Evolutionary conservation across 2,113 vertebrate species (phyloP), one percentile per base, ranked within the genome.

Genomic region (Laterallus jamaicensis): DNA sequence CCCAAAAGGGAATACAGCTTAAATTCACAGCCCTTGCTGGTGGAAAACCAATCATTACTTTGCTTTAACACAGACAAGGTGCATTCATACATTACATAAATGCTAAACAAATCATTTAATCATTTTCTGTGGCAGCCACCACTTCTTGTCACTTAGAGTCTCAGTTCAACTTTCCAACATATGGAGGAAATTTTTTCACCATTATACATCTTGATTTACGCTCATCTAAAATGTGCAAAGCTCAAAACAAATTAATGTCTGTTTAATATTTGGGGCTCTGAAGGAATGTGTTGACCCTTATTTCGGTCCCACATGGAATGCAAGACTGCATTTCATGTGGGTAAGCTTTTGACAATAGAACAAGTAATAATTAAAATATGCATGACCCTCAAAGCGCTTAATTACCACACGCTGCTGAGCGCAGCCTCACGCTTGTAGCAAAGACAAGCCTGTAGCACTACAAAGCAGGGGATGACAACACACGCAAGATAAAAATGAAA

Each of bases 41-140:
- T 97, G 94, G 95, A 95, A 97, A 98, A 90, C 83, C 80, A n/a
- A 80, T 69, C 79, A 76, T 16, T 63, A 28, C 71, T 97, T 86
- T 86, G 62, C 39, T 92, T 84, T 82, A 89, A 94, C 86, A 66
- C 96, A 97, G 96, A 95, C 91, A 80, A 97, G 97, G 90, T 95
- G 82, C 69, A 73, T 58, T 93, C 47, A 60, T 37, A 83, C 73
- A 64, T 78, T 29, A 58, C 63, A 86, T 68, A 88, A 96, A 95
- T 56, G 58, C 95, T 80, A 89, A 96, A 92, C 62, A 95, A 97
- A 94, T 58, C 44, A 91, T 70, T 80, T n/a, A 26, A 14, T 50
- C 32, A 15, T 63, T 94, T 90, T 64, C 78, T 91, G n/a, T 75
- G 66, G 84, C 79, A 95, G 60, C 54, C 89, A 74, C 82, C 86